These are phyloP conservation scores for Dynastes maya DNA, from an alignment of 2,888 invertebrate species.

Conservation along the genomic window DNA sequence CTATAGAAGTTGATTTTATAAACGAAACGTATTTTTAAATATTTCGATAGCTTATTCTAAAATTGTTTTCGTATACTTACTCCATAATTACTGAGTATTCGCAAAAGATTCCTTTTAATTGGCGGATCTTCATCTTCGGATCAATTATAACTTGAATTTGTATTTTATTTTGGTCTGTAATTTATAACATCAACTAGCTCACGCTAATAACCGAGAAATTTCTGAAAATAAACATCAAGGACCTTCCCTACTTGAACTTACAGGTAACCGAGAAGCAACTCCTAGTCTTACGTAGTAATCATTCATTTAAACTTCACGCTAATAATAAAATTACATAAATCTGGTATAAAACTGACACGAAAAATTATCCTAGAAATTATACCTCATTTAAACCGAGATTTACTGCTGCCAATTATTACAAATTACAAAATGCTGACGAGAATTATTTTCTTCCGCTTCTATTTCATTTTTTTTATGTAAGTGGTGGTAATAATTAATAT, in stretches of 20 bases:
- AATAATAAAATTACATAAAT: slow-evolving; percentile 49
- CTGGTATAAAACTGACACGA: slow-evolving; percentile 28
- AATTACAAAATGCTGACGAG: slow-evolving; percentile 29
- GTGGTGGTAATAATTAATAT: too few relatives aligned
- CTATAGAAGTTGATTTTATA: too few relatives aligned
- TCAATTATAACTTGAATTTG: too few relatives aligned
- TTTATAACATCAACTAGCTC: background rate
- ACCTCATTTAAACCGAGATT: slow-evolving; percentile 45
- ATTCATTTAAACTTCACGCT: slow-evolving; percentile 32
- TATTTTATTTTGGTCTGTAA: too few relatives aligned
- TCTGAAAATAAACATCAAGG: slow-evolving; percentile 2
- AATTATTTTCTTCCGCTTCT: background rate
- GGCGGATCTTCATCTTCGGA: too few relatives aligned
- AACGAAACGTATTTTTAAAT: too few relatives aligned
- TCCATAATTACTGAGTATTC: too few relatives aligned
- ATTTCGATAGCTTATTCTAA: too few relatives aligned
- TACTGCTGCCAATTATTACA: slow-evolving; percentile 37
- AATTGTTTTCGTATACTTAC: too few relatives aligned
- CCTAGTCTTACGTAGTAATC: slow-evolving; percentile 39
- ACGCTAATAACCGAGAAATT: slow-evolving; percentile 9
- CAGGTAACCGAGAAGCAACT: slow-evolving; percentile 28
- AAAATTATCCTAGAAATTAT: slow-evolving; percentile 45
- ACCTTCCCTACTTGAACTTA: slow-evolving; percentile 5
- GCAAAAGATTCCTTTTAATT: too few relatives aligned
- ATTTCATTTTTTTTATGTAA: too few relatives aligned